Evolutionary conservation across 1,140 invertebrate genomes (phyloP), one percentile per base, ranked within the genome.

Genomic region (Pseudomyrmex flavicornis): DNA sequence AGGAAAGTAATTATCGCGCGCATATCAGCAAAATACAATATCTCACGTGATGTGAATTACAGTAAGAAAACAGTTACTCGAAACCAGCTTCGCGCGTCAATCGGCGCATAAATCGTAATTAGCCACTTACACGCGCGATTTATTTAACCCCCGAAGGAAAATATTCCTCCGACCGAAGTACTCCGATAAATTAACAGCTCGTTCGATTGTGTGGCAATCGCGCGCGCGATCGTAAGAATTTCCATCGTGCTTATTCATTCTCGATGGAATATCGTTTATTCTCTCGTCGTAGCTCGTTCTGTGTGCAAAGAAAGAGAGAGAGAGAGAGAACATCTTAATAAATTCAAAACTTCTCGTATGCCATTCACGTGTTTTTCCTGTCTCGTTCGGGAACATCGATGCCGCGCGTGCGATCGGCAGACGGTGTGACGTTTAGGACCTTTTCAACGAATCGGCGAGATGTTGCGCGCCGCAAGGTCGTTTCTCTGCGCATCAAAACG

Each of bases 401-500:
- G 52, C 54, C 69, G 48, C 15, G 15, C 7, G n/a, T 68, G 46
- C 77, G 4, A 0, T 72, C 56, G 1, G 7, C 50, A 2, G 44
- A 8, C 52, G 22, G n/a, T 15, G 59, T 58, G 52, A 73, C 50
- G 35, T 72, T 35, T 22, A 20, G 7, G n/a, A 8, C 13, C 15
- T 50, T 54, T 68, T 56, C 54, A 26, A 66, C 74, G 44, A 58
- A 46, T 26, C 44, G 74, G 59, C 69, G 85, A 68, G 35, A 35
- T 35, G 35, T 35, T 35, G 35, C 56, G 54, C 20, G 54, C 20
- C 44, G 62, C 56, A 26, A 58, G 77, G 73, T 72, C 66, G 70
- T 74, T 0, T n/a, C 61, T n/a, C 56, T n/a, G 87, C 77, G 63
- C 83, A 88, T 88, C 86, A 88, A 85, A 88, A 68, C 82, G 76